A percentile compares a stretch with the other conserved stretches of the same genome.
Evolutionary conservation across 2,888 invertebrate genomes (phyloP).

Genomic region (Cistogaster globosa): DNA sequence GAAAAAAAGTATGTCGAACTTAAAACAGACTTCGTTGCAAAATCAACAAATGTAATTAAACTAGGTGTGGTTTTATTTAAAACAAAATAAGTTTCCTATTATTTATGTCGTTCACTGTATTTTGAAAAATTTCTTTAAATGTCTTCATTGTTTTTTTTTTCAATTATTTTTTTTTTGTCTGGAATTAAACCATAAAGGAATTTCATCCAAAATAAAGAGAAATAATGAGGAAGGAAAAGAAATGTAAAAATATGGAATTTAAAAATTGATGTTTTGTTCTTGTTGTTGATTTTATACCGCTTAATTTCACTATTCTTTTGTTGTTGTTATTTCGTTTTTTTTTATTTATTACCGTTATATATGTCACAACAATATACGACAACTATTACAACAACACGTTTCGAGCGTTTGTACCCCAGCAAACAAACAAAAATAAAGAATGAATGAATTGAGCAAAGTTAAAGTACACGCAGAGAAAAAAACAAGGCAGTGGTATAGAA

Average conservation of each 20-base stretch:
- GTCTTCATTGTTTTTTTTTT: background rate
- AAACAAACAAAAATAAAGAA: too few species aligned
- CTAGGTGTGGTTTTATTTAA: too few species aligned
- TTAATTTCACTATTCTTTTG: constrained; percentile 28
- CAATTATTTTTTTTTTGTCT: constrained; percentile 18
- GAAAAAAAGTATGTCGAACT: too few species aligned
- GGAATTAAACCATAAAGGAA: constrained; percentile 50
- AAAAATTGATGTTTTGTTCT: constrained; percentile 1
- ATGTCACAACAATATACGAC: constrained; percentile 44
- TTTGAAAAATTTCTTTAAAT: background rate
- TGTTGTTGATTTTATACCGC: constrained; percentile 11
- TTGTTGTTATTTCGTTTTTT: background rate
- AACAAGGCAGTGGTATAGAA: too few species aligned
- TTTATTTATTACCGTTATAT: constrained; percentile 38
- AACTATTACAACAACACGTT: background rate
- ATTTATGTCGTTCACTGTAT: too few species aligned
- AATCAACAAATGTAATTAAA: too few species aligned
- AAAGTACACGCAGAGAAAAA: too few species aligned
- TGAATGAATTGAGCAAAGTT: too few species aligned
- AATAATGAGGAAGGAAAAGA: constrained; percentile 9
- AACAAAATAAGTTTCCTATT: too few species aligned
- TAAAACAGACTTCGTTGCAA: too few species aligned
- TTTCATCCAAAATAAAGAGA: constrained; percentile 33
- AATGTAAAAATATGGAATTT: constrained; percentile 22
- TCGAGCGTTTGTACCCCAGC: background rate